Evolutionary conservation across 2,797 vertebrate species (phyloP).

Genomic region (Silurus aristotelis): DNA sequence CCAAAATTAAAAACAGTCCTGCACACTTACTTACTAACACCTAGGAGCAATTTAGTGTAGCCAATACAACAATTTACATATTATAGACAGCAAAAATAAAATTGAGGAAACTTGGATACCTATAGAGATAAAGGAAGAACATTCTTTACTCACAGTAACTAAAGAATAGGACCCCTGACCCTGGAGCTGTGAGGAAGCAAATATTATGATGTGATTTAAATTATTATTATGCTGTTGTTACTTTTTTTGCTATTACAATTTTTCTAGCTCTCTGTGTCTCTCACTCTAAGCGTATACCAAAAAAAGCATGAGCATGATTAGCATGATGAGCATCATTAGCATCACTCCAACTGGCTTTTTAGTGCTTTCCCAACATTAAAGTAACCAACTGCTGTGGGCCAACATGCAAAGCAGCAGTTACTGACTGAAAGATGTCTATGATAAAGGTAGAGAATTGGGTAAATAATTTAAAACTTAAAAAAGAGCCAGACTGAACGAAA

Average conservation of each 20-base stretch:
- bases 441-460: slow-evolving; percentile 2
- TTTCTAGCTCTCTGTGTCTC: background rate
- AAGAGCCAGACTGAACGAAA: slow-evolving; percentile 10
- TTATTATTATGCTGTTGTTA: background rate
- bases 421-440: background rate
- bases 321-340: background rate
- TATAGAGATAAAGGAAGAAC: background rate
- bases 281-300: background rate
- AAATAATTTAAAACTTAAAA: slow-evolving; percentile 16
- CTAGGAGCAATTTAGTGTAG: background rate
- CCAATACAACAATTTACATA: background rate
- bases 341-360: background rate
- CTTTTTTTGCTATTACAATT: background rate
- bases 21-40: background rate
- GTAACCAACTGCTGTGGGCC: background rate
- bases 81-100: background rate
- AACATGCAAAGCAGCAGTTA: background rate
- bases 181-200: background rate
- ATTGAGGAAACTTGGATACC: background rate
- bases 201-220: background rate
- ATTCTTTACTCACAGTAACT: background rate
- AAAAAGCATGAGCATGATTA: background rate
- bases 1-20: no score
- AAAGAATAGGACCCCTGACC: background rate
- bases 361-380: background rate